Conservation (phyloP, 2,888 invertebrate genomes). For the Oligia fasciuncula region DNA sequence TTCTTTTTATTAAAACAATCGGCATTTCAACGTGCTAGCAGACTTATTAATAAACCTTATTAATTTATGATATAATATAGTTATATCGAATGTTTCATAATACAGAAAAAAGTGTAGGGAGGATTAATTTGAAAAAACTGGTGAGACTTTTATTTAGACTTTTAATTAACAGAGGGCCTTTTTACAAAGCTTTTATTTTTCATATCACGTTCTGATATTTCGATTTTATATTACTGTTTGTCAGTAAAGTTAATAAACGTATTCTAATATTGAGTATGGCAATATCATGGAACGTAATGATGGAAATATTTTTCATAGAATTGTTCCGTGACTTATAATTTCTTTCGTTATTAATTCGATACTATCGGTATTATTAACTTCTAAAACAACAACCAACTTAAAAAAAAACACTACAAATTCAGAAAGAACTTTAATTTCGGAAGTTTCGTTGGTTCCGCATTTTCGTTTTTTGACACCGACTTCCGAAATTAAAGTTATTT, state of each 20-base stretch:
- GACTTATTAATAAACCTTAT: slow-evolving; percentile 1
- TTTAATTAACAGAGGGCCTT: slow-evolving; percentile 2
- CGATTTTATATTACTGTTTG: neutral
- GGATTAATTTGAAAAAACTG: neutral
- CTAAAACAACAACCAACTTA: too few relatives aligned
- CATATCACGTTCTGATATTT: neutral
- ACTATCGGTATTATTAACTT: neutral
- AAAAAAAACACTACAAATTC: too few relatives aligned
- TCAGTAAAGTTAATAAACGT: neutral
- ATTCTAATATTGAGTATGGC: neutral
- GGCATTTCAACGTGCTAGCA: too few relatives aligned
- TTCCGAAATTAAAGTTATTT: too few relatives aligned
- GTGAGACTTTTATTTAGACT: slow-evolving; percentile 6
- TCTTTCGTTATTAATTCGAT: neutral
- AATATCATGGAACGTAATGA: neutral
- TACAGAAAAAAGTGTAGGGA: neutral
- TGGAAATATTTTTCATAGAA: neutral
- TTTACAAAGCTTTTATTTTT: slow-evolving; percentile 1
- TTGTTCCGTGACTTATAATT: neutral
- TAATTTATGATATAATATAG: neutral
- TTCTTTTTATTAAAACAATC: neutral
- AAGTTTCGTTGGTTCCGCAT: too few relatives aligned
- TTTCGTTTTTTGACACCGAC: too few relatives aligned
- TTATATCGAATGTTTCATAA: neutral
- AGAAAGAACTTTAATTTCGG: too few relatives aligned